These are phyloP conservation scores for Mastomys natalensis DNA, from an alignment of 2,113 vertebrate species.

Conservation along the genomic window DNA sequence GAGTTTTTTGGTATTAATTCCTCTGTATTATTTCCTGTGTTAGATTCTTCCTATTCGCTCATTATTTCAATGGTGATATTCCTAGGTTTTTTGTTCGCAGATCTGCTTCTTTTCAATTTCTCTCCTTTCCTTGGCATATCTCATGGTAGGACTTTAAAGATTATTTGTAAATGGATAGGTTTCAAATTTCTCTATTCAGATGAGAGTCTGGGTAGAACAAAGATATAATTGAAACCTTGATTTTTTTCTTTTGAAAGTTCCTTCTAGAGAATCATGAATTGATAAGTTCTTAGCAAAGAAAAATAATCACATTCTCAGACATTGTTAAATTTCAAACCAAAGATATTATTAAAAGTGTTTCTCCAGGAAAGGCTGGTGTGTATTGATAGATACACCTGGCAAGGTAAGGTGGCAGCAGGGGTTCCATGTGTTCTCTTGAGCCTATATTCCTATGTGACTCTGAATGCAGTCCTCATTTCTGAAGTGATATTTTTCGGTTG, in stretches of 20 bases:
- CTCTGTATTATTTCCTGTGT: background rate
- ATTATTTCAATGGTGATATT: background rate
- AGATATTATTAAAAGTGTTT: slow-evolving; percentile 1
- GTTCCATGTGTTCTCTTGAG: background rate
- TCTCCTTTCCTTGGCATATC: background rate
- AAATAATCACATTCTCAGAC: background rate
- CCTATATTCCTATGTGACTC: background rate
- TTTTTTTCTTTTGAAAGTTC: slow-evolving; percentile 18
- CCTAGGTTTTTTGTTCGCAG: background rate
- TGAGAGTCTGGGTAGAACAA: background rate
- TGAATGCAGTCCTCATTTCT: background rate
- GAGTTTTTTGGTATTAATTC: background rate
- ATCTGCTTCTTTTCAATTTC: background rate
- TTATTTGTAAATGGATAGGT: slow-evolving; percentile 2
- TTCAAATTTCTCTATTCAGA: slow-evolving; percentile 40
- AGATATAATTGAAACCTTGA: slow-evolving; percentile 1
- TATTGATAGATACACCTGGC: background rate
- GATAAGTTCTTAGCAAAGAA: background rate
- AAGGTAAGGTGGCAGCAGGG: background rate
- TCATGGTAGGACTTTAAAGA: background rate
- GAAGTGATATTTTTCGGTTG: slow-evolving; percentile 43
- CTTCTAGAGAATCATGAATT: slow-evolving; percentile 17
- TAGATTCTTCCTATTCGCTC: background rate
- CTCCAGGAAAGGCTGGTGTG: background rate
- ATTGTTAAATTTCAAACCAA: slow-evolving; percentile 38